Evolutionary conservation across 2,888 invertebrate species (phyloP), one percentile per base, ranked within the genome.

Genomic region (Hoplodrina ambigua): DNA sequence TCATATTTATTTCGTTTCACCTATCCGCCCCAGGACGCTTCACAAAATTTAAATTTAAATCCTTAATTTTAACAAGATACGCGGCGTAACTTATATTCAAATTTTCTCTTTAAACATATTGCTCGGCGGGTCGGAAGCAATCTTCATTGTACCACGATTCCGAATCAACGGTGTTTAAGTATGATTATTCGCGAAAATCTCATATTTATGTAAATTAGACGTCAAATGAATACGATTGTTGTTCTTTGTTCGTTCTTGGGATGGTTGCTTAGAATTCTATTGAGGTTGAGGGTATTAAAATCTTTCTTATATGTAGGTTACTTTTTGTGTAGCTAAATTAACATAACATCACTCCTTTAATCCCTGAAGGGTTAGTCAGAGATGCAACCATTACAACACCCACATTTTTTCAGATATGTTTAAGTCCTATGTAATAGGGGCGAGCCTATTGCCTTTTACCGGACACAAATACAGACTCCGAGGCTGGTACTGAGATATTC

Each of bases 1-100:
- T 96, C 96, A 96, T 96, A 96, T 96, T 96, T 95, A 94, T 94
- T 94, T 94, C 94, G 92, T 93, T 94, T 92, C 92, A 94, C 94
- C 94, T 93, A 94, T 91, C 92, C 93, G 93, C 92, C 90, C 88
- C 88, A 88, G 90, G 90, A 89, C 84, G 86, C 87, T 88, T 89
- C 87, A 83, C 85, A 88, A 91, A 71, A 94, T 94, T 94, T 91
- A 91, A 94, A 92, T 91, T 91, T 90, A 91, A 92, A 95, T 94
- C 92, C 92, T 93, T 93, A 93, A 94, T 94, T 94, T 94, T 92
- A 94, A 94, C 94, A 93, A 94, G 94, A 93, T 91, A 90, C 89
- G 90, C 89, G 88, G 90, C 88, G 84, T 89, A 86, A 89, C 87
- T 89, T 87, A 87, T 85, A 79, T 78, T 78, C 67, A 83, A 78